Evolutionary conservation across 2,113 vertebrate species (phyloP).

Genomic region (Drymodes brunneopygia): DNA sequence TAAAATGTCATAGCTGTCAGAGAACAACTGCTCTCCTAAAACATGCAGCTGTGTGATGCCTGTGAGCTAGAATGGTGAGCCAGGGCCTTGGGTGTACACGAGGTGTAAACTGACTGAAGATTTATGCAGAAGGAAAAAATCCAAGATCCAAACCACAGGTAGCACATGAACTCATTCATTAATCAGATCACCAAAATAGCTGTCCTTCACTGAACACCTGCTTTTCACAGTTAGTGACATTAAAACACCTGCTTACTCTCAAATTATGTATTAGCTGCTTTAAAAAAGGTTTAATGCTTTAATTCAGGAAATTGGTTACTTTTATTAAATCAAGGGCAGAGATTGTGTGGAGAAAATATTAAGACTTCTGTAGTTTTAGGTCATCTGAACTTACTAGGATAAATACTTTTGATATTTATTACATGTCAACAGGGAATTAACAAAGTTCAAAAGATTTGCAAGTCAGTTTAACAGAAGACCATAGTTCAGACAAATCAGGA

Average conservation of each 20-base stretch:
- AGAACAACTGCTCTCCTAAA: neutral
- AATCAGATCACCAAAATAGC: neutral
- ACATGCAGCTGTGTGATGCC: neutral
- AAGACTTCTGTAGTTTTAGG: neutral
- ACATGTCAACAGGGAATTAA: neutral
- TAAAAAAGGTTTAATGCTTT: neutral
- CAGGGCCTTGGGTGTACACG: neutral
- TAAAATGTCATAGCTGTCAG: neutral
- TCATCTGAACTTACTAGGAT: neutral
- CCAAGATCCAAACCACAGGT: neutral
- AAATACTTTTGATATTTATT: neutral
- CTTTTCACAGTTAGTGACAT: neutral
- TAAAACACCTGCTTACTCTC: constrained; percentile 1
- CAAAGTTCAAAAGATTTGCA: neutral
- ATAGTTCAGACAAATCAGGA: neutral
- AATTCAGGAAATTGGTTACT: neutral
- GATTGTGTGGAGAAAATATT: neutral
- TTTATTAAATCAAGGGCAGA: neutral
- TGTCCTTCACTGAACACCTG: neutral
- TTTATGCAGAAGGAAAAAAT: neutral
- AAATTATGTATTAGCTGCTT: neutral
- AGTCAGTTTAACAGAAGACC: neutral
- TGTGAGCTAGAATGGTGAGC: neutral
- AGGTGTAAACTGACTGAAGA: neutral
- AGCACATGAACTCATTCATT: neutral